These are phyloP conservation scores for Bathybates hornii DNA, from an alignment of 2,113 vertebrate genomes.

Conservation along the genomic window DNA sequence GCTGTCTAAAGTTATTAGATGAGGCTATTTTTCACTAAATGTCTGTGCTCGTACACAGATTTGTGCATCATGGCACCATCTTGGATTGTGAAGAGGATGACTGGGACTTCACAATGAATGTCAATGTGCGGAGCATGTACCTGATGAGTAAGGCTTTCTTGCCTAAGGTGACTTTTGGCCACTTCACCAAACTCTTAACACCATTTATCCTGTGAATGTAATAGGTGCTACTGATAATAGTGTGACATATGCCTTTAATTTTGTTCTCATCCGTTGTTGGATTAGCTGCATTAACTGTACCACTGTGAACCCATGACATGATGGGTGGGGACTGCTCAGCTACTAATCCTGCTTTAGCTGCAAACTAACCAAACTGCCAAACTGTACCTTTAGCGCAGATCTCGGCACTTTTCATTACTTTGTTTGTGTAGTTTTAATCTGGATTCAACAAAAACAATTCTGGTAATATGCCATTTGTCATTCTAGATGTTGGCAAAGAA, in stretches of 20 bases:
- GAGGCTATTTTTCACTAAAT: background rate
- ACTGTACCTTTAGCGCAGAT: background rate
- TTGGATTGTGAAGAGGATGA: slow-evolving; percentile 87
- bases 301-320: slow-evolving; percentile 49
- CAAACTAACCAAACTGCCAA: slow-evolving; percentile 34
- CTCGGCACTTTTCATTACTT: background rate
- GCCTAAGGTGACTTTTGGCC: slow-evolving; percentile 78
- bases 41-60: slow-evolving; percentile 58
- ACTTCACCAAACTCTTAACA: background rate
- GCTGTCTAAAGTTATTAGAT: background rate
- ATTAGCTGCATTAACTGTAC: slow-evolving; percentile 49
- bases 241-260: slow-evolving; percentile 49
- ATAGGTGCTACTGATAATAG: background rate
- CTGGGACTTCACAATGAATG: slow-evolving; percentile 92
- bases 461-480: background rate
- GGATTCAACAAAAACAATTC: background rate
- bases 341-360: slow-evolving; percentile 52
- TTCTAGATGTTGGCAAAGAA: slow-evolving; percentile 87
- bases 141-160: slow-evolving; percentile 90
- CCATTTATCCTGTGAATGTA: background rate
- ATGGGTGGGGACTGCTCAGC: slow-evolving; percentile 28
- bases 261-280: slow-evolving; percentile 36
- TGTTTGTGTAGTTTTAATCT: background rate
- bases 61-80: slow-evolving; percentile 89
- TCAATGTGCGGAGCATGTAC: slow-evolving; percentile 93